phyloP scores from a whole-genome alignment of 2,888 invertebrate genomes.

The Dicyrtoma fusca region DNA sequence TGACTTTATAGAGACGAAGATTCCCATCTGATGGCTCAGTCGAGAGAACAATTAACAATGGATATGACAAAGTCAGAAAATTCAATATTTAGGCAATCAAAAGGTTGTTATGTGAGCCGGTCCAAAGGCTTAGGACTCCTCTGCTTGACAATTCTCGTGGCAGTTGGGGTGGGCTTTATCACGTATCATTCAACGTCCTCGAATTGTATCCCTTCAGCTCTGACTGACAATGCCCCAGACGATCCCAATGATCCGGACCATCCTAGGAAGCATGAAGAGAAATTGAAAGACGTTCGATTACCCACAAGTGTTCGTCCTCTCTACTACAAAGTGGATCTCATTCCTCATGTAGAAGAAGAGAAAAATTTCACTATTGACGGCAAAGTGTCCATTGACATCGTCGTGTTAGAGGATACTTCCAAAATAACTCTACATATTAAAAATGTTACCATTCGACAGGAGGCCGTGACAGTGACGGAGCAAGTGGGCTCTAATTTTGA shows the following conservation, averaged over 20 bases:
- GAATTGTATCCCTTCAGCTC: conserved; percentile 67
- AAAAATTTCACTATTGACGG: conserved; percentile 78
- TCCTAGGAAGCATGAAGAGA: conserved; percentile 58
- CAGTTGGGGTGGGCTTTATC: conserved; percentile 69
- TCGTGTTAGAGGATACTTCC: conserved; percentile 67
- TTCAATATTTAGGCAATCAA: conserved; percentile 68
- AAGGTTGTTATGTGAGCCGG: conserved; percentile 68
- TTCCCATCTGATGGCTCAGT: conserved; percentile 60
- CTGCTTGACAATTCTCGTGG: conserved; percentile 68
- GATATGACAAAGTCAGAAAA: conserved; percentile 64
- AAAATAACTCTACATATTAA: conserved; percentile 76
- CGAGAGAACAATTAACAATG: conserved; percentile 63
- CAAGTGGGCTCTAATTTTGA: background rate
- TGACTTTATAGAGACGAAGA: conserved; percentile 30
- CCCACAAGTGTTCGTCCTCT: conserved; percentile 71
- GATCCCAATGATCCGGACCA: conserved; percentile 48
- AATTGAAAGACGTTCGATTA: conserved; percentile 68
- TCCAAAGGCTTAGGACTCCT: conserved; percentile 65
- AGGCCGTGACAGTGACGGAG: conserved; percentile 63
- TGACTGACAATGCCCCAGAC: conserved; percentile 58
- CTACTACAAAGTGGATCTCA: conserved; percentile 71
- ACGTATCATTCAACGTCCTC: conserved; percentile 74
- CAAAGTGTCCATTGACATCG: conserved; percentile 63
- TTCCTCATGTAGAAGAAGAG: conserved; percentile 72
- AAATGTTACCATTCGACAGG: conserved; percentile 69